Evolutionary conservation across 2,797 vertebrate species (phyloP).

Genomic region (Poeciliopsis presidionis): DNA sequence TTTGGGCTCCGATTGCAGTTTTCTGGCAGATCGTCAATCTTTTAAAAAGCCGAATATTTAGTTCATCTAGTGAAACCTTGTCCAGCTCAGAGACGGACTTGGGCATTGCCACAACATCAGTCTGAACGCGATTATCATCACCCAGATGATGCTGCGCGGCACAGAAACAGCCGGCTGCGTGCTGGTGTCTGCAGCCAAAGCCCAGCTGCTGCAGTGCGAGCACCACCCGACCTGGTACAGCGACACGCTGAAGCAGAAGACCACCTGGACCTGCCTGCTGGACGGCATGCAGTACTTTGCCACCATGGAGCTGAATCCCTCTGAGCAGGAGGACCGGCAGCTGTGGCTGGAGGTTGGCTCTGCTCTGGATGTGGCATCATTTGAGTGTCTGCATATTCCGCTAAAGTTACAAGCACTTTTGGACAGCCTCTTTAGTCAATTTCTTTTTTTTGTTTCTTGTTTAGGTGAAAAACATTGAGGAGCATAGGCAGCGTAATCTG

Average conservation of each 20-base stretch:
- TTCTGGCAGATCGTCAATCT: too few species aligned
- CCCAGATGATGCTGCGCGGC: slow-evolving; percentile 95
- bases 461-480: slow-evolving; percentile 98
- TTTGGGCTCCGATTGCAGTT: too few species aligned
- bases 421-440: not conserved
- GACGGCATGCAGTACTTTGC: slow-evolving; percentile 99
- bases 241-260: slow-evolving; percentile 97
- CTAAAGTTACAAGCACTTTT: not conserved
- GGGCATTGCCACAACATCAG: not conserved
- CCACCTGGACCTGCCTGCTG: slow-evolving; percentile 95
- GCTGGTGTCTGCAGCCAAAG: slow-evolving; percentile 94
- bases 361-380: not conserved
- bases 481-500: slow-evolving; percentile 92
- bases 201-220: slow-evolving; percentile 95
- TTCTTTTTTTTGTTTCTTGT: not conserved
- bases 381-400: not conserved
- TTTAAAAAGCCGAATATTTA: too few species aligned
- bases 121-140: not conserved
- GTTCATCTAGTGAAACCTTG: not conserved
- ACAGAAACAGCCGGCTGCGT: slow-evolving; percentile 97
- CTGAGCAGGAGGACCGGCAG: slow-evolving; percentile 91
- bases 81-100: not conserved
- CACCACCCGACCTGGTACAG: slow-evolving; percentile 96
- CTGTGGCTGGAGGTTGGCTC: slow-evolving; percentile 93
- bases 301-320: slow-evolving; percentile 92